Percentiles rank a stretch among this genome's conserved stretches.
phyloP scores from a whole-genome alignment of 2,888 invertebrate genomes.

The Conus canariensis region DNA sequence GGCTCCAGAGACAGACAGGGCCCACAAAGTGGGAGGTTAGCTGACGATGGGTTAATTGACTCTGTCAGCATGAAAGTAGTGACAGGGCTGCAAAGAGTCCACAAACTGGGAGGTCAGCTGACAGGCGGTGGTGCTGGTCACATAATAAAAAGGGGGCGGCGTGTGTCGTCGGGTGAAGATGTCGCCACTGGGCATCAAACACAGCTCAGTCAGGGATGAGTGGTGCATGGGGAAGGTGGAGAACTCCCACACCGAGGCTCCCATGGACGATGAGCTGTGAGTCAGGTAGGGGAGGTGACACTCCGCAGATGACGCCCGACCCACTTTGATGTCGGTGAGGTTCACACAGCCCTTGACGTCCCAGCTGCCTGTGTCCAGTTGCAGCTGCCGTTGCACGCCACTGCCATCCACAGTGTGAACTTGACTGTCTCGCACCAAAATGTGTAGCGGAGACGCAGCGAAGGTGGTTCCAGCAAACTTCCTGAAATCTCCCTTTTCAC shows the following conservation, averaged over 20 bases:
- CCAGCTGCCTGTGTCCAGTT: conserved; percentile 39
- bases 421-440: conserved; percentile 42
- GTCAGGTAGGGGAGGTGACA: conserved; percentile 44
- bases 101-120: not conserved
- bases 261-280: conserved; percentile 32
- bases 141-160: conserved; percentile 26
- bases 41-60: too few relatives aligned
- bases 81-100: not conserved
- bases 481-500: conserved; percentile 7
- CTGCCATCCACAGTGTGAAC: conserved; percentile 45
- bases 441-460: conserved; percentile 43
- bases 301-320: conserved; percentile 39
- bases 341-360: conserved; percentile 34
- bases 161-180: conserved; percentile 10
- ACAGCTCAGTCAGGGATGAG: conserved; percentile 36
- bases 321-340: conserved; percentile 42
- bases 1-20: too few relatives aligned
- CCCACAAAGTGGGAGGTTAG: too few relatives aligned
- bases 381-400: conserved; percentile 36
- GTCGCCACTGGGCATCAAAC: conserved; percentile 10
- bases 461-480: conserved; percentile 44
- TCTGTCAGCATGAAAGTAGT: conserved; percentile 1
- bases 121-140: conserved; percentile 17
- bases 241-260: conserved; percentile 43
- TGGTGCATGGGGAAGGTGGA: conserved; percentile 22